A percentile compares a stretch with the other conserved stretches of the same genome.
Conservation (phyloP, 2,888 invertebrate genomes). For the Tenthredo scrophulariae region DNA sequence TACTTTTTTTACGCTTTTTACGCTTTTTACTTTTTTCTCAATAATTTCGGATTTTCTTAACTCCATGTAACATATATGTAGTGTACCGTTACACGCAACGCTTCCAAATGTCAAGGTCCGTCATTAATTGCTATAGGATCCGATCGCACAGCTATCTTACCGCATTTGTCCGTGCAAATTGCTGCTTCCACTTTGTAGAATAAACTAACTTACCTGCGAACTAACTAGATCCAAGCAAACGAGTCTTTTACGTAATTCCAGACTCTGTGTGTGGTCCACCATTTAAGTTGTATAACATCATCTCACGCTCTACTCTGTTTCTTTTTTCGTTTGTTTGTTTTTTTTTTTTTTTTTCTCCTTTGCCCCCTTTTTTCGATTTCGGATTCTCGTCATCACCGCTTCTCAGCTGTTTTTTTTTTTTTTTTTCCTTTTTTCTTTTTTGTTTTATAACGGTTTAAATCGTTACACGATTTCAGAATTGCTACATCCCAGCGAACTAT, state of each 20-base stretch:
- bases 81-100: not conserved
- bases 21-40: not conserved
- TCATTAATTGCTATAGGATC: slow-evolving; percentile 49
- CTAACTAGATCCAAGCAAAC: slow-evolving; percentile 5
- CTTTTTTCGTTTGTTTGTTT: not conserved
- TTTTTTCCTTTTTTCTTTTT: not conserved
- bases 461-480: slow-evolving; percentile 81
- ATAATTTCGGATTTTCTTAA: not conserved
- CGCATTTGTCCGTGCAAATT: slow-evolving; percentile 82
- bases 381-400: not conserved
- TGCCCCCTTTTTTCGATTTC: not conserved
- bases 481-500: slow-evolving; percentile 86
- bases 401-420: not conserved
- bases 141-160: slow-evolving; percentile 56
- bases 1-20: not conserved
- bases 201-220: slow-evolving; percentile 1
- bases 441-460: not conserved
- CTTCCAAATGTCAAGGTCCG: not conserved
- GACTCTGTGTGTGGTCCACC: slow-evolving; percentile 15
- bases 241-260: slow-evolving; percentile 22
- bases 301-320: not conserved
- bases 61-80: not conserved
- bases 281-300: not conserved
- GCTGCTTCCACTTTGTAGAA: slow-evolving; percentile 84
- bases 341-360: not conserved